Conservation (phyloP, 2,113 vertebrate species). For the Mellivora capensis region DNA sequence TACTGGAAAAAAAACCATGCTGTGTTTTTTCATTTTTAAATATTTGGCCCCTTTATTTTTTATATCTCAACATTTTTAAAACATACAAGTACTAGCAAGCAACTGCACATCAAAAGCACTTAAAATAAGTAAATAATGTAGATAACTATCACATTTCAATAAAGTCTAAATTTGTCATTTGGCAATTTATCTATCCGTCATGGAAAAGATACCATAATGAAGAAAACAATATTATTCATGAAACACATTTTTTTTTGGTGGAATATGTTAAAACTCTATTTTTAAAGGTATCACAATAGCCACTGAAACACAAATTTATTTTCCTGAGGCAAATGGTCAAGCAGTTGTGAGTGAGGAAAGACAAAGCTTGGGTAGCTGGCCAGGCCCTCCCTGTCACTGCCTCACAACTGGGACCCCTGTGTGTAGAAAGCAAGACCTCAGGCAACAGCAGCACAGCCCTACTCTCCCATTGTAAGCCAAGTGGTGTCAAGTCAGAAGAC, state of each 20-base stretch:
- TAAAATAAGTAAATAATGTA: not conserved
- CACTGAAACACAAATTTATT: not conserved
- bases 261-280: not conserved
- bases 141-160: not conserved
- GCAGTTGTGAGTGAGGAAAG: not conserved
- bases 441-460: accelerated
- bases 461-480: not conserved
- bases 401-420: not conserved
- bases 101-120: not conserved
- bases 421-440: accelerated
- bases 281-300: not conserved
- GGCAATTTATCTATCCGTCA: not conserved
- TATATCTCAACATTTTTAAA: not conserved
- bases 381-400: accelerated
- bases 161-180: not conserved
- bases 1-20: not conserved
- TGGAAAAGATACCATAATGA: not conserved
- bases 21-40: not conserved
- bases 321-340: not conserved
- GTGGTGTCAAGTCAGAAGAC: not conserved
- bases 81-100: not conserved
- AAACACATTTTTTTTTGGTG: not conserved
- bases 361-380: not conserved
- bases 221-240: not conserved
- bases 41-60: not conserved